phyloP scores from a whole-genome alignment of 2,113 vertebrate genomes.

The Lagopus muta region DNA sequence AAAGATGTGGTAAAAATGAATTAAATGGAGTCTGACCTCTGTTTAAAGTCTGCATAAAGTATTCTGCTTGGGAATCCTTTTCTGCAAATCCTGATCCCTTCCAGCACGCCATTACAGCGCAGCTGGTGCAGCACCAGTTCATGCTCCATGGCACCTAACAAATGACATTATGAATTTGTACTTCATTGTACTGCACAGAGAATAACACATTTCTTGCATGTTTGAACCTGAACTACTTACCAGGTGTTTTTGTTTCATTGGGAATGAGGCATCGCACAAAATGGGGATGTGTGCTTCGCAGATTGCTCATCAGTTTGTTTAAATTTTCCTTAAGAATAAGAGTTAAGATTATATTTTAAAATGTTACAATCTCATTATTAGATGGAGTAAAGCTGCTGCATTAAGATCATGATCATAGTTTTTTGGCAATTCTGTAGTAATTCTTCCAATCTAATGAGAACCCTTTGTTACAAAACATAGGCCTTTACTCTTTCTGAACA shows the following conservation, averaged over 20 bases:
- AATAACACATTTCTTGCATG: not conserved
- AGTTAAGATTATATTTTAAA: not conserved
- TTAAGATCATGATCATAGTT: not conserved
- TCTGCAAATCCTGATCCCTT: conserved; percentile 66
- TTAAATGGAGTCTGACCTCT: conserved; percentile 30
- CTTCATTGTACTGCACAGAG: not conserved
- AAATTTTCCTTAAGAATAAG: conserved; percentile 60
- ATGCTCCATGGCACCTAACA: conserved; percentile 67
- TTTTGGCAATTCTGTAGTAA: not conserved
- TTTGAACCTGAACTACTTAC: conserved; percentile 27
- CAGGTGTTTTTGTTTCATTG: conserved; percentile 68
- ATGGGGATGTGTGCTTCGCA: conserved; percentile 66
- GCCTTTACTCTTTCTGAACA: not conserved
- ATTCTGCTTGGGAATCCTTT: conserved; percentile 67
- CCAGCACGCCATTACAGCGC: conserved; percentile 51
- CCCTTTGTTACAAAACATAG: not conserved
- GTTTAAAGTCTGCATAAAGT: conserved; percentile 62
- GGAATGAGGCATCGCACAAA: conserved; percentile 68
- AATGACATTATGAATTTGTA: not conserved
- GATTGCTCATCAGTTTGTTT: conserved; percentile 68
- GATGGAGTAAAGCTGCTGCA: not conserved
- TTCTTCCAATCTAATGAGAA: not conserved
- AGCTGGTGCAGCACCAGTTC: conserved; percentile 65
- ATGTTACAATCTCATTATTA: not conserved
- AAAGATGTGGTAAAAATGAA: not conserved